Evolutionary conservation across 2,797 vertebrate species (phyloP).

Genomic region (Atherinosoma microstoma): DNA sequence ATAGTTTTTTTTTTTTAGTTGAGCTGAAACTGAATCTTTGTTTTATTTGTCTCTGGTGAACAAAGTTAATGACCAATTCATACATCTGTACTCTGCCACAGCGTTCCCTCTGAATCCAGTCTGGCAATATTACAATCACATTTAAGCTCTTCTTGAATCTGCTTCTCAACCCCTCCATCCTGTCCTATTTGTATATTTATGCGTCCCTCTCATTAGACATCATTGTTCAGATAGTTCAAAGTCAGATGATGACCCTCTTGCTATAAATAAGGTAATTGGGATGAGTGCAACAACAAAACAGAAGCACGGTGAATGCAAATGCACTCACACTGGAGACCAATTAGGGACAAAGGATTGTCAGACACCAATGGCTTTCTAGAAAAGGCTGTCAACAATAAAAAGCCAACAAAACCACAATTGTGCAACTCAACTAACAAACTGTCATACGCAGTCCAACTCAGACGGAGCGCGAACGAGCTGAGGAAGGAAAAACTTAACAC

Average conservation of each 20-base stretch:
- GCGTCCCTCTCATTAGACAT: slow-evolving; percentile 17
- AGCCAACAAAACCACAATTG: slow-evolving; percentile 7
- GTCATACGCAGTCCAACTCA: not conserved
- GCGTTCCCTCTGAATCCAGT: slow-evolving; percentile 1
- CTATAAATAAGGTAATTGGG: slow-evolving; percentile 48
- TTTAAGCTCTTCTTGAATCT: not conserved
- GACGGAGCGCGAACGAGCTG: not conserved
- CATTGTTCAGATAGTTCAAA: slow-evolving; percentile 27
- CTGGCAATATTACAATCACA: not conserved
- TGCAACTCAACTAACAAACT: slow-evolving; percentile 6
- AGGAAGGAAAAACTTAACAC: not conserved
- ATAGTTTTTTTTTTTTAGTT: not conserved
- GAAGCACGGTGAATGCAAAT: slow-evolving; percentile 37
- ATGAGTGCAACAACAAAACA: slow-evolving; percentile 43
- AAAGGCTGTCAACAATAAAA: slow-evolving; percentile 21
- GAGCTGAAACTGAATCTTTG: not conserved
- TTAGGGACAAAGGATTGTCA: slow-evolving; percentile 46
- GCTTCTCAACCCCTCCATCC: not conserved
- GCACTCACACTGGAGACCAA: slow-evolving; percentile 48
- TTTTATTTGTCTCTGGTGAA: not conserved
- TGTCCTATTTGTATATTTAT: not conserved
- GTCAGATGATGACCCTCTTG: slow-evolving; percentile 27
- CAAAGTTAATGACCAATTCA: too few species aligned
- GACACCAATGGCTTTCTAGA: not conserved
- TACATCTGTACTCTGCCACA: not conserved